Percentiles rank a stretch among this genome's conserved stretches.
Conservation (phyloP, 2,797 vertebrate species). For the Somateria mollissima region DNA sequence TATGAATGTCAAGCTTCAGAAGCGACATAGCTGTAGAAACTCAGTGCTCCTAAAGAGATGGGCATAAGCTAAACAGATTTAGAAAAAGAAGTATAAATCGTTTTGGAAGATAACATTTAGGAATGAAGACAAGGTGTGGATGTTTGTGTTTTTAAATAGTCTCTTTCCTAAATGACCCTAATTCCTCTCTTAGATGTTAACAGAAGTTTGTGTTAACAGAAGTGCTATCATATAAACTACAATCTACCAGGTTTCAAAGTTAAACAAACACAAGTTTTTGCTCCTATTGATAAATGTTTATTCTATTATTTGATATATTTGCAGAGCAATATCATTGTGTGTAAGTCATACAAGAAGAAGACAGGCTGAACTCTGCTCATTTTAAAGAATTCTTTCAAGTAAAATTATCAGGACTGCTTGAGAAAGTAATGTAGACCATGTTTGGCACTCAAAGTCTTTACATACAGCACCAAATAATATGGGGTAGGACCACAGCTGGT, state of each 20-base stretch:
- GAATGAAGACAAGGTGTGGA: neutral
- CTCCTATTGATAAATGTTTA: neutral
- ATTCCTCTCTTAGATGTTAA: neutral
- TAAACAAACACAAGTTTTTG: neutral
- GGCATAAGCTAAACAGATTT: neutral
- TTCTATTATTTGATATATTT: neutral
- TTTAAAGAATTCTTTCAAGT: slow-evolving; percentile 15
- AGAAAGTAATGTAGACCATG: neutral
- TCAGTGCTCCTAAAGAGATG: neutral
- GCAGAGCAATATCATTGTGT: neutral
- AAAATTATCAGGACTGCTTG: neutral
- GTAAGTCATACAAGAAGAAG: neutral
- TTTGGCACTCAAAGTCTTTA: neutral
- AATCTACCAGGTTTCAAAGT: neutral
- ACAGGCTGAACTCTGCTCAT: neutral
- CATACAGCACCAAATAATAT: neutral
- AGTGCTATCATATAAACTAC: neutral
- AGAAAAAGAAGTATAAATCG: neutral
- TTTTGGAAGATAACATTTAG: neutral
- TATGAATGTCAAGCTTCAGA: neutral
- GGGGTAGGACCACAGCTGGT: neutral
- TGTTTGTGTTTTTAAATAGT: neutral
- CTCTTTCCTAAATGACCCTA: neutral
- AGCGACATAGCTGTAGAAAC: neutral
- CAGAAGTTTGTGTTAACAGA: neutral